Evolutionary conservation across 1,140 invertebrate species (phyloP), one percentile per base, ranked within the genome.

Genomic region (Rhopalosiphum padi): DNA sequence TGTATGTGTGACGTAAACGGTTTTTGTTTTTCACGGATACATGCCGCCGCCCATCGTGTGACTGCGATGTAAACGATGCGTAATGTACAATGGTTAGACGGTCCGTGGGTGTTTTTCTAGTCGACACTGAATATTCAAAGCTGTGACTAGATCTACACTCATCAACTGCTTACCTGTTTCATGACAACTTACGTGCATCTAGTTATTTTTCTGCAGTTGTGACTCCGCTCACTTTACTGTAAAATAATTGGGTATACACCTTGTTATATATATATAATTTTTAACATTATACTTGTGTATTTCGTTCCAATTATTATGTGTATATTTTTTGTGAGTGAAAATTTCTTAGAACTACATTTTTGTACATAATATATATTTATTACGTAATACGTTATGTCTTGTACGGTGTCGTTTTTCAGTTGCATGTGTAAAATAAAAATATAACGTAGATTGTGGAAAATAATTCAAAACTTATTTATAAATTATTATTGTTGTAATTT

Each of bases 81-180:
- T 90, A 55, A 35, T 88, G 46, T 90, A 51, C 15, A 51, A 92
- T 85, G 77, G 91, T 92, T 51, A 30, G 77, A 92, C 91, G 91
- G 91, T 92, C 91, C 91, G 91, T 92, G 91, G 48, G 91, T 92
- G 91, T 92, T 41, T 51, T 92, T 92, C 91, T 92, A 85, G 35
- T 85, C 30, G 51, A 41, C 91, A 92, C 77, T 92, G 46, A 51
- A 35, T 37, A 23, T 91, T 68, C 23, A 22, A 92, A 92, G 77
- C 9, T 92, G 91, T 92, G 91, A 92, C 91, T 92, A 92, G 91
- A 92, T 92, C 77, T 92, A 92, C 91, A 92, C 91, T 92, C 91
- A 92, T 92, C 77, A 92, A 92, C 91, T 53, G 91, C 77, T 85
- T 85, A 53, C 91, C 91, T 51, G 41, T 91, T 68, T 68, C 8